Evolutionary conservation across 2,797 vertebrate species (phyloP).

Genomic region (Bradypodion ventrale): DNA sequence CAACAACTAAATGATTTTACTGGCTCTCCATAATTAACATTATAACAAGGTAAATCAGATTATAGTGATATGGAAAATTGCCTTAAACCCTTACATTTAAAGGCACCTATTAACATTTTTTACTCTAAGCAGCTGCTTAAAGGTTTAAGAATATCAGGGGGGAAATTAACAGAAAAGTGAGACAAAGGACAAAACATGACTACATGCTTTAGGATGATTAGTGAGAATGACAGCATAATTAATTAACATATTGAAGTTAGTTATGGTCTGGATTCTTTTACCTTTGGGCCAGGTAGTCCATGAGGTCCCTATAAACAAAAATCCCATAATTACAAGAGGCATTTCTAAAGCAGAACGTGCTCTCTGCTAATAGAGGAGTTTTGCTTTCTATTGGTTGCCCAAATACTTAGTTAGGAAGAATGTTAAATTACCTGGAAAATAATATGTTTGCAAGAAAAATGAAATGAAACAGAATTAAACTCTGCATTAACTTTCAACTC

Average conservation of each 20-base stretch:
- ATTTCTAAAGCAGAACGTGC: background rate
- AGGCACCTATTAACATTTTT: conserved; percentile 4
- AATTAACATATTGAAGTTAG: conserved; percentile 17
- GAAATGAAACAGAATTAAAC: background rate
- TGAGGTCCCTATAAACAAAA: conserved; percentile 90
- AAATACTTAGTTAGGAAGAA: conserved; percentile 1
- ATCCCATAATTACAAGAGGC: conserved; percentile 32
- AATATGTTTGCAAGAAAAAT: background rate
- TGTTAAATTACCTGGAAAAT: background rate
- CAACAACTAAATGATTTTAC: conserved; percentile 22
- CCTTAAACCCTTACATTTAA: conserved; percentile 43
- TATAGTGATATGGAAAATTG: conserved; percentile 46
- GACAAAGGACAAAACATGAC: conserved; percentile 66
- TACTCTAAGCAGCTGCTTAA: conserved; percentile 74
- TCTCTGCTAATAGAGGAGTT: background rate
- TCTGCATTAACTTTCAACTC: background rate
- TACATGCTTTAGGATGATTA: conserved; percentile 64
- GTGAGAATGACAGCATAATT: conserved; percentile 58
- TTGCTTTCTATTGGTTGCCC: background rate
- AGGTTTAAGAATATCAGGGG: conserved; percentile 78
- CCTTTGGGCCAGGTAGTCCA: conserved; percentile 95
- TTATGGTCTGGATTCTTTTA: conserved; percentile 70
- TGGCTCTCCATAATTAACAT: conserved; percentile 2
- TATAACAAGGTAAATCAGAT: conserved; percentile 5
- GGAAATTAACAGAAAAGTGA: conserved; percentile 61